Base-by-base conservation (phyloP, 92 coral and sea anemone genomes). In the Epizoanthus fatuus region DNA sequence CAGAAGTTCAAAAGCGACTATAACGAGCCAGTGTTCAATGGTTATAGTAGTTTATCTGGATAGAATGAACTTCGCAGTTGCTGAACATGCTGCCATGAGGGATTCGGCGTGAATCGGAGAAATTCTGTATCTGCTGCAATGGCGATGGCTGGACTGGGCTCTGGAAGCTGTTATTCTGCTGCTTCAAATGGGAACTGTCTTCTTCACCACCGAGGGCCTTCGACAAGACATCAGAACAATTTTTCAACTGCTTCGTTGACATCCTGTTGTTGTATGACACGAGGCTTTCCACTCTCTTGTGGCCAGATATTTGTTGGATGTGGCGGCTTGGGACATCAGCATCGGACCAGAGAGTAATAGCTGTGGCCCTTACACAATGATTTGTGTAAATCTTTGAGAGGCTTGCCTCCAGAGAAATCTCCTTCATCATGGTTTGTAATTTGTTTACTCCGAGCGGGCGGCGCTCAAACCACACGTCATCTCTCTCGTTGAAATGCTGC, bases 161-260 rank as follows among this genome's bases (percentile, higher is more conserved):
- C 67, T 62, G 67, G 5, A 15, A 62, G 19, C 29, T 20, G 29
- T 62, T 62, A n/a, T 12, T 7, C 29, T 62, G 67, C 67, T 16
- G 67, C 29, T 11, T n/a, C 67, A n/a, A 7, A n/a, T 20, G 67
- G 19, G 19, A 20, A 64, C 39, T 64, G 29, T 64, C 37, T 9
- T 64, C 70, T 64, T 64, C 39, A 20, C 38, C 70, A 40, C 29
- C 70, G 29, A 64, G 70, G 38, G 70, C 70, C 70, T 64, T 64
- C 70, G 70, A 64, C 40, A 64, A 40, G 40, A 64, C 70, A 64
- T 64, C 70, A 14, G 70, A 64, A 40, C 70, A 64, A 37, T 64
- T 64, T 64, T 64, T 64, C 67, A 64, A 64, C 70, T 64, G 70
- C 40, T 64, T 20, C 38, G 70, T 19, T 64, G 70, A 64, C 38